phyloP scores from a whole-genome alignment of 2,113 vertebrate genomes.

The Alectura lathami region DNA sequence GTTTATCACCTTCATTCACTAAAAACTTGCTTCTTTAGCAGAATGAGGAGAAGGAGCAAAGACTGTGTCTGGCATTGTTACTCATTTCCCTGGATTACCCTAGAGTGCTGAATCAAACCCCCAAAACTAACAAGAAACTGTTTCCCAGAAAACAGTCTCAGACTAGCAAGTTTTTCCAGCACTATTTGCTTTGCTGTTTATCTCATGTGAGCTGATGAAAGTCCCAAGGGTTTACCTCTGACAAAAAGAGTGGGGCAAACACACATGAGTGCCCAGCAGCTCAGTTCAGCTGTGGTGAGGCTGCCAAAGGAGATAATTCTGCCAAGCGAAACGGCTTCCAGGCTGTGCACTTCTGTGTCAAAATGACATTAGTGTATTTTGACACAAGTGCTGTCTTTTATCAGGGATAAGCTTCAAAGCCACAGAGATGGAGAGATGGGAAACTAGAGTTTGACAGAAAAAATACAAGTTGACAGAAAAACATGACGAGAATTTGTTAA shows the following conservation, averaged over 20 bases:
- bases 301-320: slow-evolving; percentile 60
- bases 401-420: slow-evolving; percentile 57
- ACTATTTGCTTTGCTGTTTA: slow-evolving; percentile 37
- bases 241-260: slow-evolving; percentile 33
- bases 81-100: not conserved
- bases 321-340: slow-evolving; percentile 40
- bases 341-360: slow-evolving; percentile 54
- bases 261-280: slow-evolving; percentile 20
- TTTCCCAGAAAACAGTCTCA: slow-evolving; percentile 32
- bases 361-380: slow-evolving; percentile 58
- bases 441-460: slow-evolving; percentile 45
- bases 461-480: slow-evolving; percentile 46
- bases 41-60: not conserved
- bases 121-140: slow-evolving; percentile 39
- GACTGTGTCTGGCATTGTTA: not conserved
- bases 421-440: slow-evolving; percentile 10
- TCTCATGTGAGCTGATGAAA: slow-evolving; percentile 33
- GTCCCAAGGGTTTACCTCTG: slow-evolving; percentile 22
- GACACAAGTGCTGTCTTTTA: slow-evolving; percentile 59
- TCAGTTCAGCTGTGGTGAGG: not conserved
- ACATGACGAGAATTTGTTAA: slow-evolving; percentile 30
- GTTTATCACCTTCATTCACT: not conserved
- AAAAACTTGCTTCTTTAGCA: not conserved
- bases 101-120: slow-evolving; percentile 17
- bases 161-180: not conserved